Base-by-base conservation (phyloP, 2,888 invertebrate genomes). In the Amphipoea oculea region DNA sequence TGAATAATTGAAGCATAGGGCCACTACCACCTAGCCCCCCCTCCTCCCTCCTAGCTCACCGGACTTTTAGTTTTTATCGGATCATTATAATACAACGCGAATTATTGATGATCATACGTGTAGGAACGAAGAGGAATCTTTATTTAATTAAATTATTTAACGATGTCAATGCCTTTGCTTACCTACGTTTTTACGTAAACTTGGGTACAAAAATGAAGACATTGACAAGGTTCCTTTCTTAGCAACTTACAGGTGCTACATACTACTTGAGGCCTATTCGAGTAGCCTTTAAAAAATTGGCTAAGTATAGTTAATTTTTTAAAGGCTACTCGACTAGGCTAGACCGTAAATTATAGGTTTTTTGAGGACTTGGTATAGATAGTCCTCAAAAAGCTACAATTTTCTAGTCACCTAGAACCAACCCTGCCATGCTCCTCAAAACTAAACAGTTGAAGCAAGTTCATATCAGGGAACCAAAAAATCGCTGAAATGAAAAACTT, bases 1-100 rank as follows among this genome's bases (percentile, higher is more conserved):
- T 96, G 96, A 96, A 96, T 96, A 94, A 96, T 96, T 95, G 93
- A 96, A 93, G 91, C 89, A 88, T 83, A 86, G 89, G 89, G 89
- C 90, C 86, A 89, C 92, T 88, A 86, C 93, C 93, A 90, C 93
- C 91, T 78, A 86, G 36, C 82, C 29, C 83, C 85, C 89, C 9
- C 84, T 81, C 87, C 87, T 0, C 60, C 29, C 89, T 70, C 54
- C 54, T 42, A 85, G 80, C 85, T 86, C 88, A 82, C 86, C 90
- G 85, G 83, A 92, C 92, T 92, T 92, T 93, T 90, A 93, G 91
- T 92, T 92, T 91, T 93, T 93, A 93, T 93, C 91, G 91, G 89
- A 91, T 92, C 90, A 93, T 93, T 93, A 92, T 91, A 91, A 89
- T 89, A 75, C 73, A 78, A 77, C 86, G 90, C 90, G 82, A 90